A percentile compares a stretch with the other conserved stretches of the same genome.
phyloP scores from a whole-genome alignment of 2,888 invertebrate genomes.

The Patella depressa region DNA sequence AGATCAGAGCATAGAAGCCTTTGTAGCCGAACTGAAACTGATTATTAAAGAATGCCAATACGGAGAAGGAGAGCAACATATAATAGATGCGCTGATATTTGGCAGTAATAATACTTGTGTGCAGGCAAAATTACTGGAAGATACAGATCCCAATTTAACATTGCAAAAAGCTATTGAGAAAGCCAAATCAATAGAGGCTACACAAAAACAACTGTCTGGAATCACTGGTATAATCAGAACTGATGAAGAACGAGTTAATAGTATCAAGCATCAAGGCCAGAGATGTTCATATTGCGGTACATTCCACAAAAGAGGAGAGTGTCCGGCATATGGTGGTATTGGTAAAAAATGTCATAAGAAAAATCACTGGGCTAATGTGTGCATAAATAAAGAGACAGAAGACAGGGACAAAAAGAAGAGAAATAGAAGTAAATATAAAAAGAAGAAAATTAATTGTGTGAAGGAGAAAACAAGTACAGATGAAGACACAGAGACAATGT shows the following conservation, averaged over 20 bases:
- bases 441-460: too few relatives aligned
- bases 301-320: neutral
- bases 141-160: neutral
- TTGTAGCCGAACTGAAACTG: neutral
- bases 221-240: neutral
- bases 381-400: too few relatives aligned
- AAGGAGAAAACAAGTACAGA: too few relatives aligned
- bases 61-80: neutral
- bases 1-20: slow-evolving; percentile 2
- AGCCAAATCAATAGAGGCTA: neutral
- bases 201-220: neutral
- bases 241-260: neutral
- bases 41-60: neutral
- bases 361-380: neutral
- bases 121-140: neutral
- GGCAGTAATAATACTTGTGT: neutral
- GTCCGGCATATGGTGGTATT: neutral
- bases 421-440: too few relatives aligned
- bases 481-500: neutral
- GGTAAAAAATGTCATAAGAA: neutral
- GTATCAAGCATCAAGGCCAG: neutral
- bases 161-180: neutral
- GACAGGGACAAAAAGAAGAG: too few relatives aligned
- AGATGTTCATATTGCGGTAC: slow-evolving; percentile 4
- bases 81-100: neutral